A percentile compares a stretch with the other conserved stretches of the same genome.
Conservation (phyloP, 2,888 invertebrate genomes). For the Drosophila planitibia region DNA sequence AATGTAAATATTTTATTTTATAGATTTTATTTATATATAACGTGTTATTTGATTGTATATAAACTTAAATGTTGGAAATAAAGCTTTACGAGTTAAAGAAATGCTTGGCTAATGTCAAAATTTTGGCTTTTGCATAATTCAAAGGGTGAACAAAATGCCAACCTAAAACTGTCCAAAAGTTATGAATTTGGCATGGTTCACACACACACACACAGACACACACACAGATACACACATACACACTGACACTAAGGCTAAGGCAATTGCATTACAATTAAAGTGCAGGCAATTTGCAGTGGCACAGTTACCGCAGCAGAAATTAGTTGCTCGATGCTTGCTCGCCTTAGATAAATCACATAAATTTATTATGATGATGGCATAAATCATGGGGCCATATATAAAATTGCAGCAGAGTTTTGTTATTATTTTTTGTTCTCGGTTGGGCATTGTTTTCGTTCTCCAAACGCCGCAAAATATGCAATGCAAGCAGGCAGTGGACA, state of each 20-base stretch:
- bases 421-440: slow-evolving; percentile 17
- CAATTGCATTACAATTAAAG: slow-evolving; percentile 57
- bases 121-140: slow-evolving; percentile 26
- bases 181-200: slow-evolving; percentile 64
- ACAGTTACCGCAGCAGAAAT: slow-evolving; percentile 46
- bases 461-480: slow-evolving; percentile 76
- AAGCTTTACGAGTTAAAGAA: background rate
- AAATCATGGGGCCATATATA: slow-evolving; percentile 79
- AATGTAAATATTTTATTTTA: background rate
- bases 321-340: slow-evolving; percentile 14
- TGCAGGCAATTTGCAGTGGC: slow-evolving; percentile 37
- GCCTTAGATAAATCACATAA: slow-evolving; percentile 83
- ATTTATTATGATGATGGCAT: slow-evolving; percentile 85
- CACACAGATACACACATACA: slow-evolving; percentile 6
- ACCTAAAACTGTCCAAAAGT: slow-evolving; percentile 76
- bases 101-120: background rate
- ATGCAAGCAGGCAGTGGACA: slow-evolving; percentile 58
- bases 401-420: slow-evolving; percentile 56
- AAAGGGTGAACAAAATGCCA: slow-evolving; percentile 39
- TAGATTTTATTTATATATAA: background rate
- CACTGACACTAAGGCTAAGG: slow-evolving; percentile 1
- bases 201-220: slow-evolving; percentile 1
- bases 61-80: background rate
- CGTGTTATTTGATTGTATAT: rapidly evolving
- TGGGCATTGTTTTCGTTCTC: slow-evolving; percentile 69